Base-by-base conservation (phyloP, 2,797 vertebrate genomes). In the Ctenopoma multispine region DNA sequence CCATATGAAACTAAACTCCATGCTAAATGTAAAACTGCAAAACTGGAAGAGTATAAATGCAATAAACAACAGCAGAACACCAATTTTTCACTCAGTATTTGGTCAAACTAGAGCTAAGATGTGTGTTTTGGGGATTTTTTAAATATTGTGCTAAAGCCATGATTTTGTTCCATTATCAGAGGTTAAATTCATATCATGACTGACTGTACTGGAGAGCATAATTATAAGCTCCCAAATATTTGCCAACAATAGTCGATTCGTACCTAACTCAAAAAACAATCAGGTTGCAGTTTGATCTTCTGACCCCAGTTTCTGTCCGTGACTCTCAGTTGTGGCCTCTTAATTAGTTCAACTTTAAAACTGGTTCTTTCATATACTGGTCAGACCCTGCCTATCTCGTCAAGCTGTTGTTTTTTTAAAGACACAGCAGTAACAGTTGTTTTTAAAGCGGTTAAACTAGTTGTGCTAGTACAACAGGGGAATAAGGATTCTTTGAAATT, bases 311-410 rank as follows among this genome's bases (percentile, higher is more conserved):
- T 81, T 75, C 78, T 83, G 75, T 84, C 63, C 27, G 3, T 34
- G 20, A 76, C 53, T 84, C 69, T 81, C 63, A 57, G 57, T 80
- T 29, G n/a, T 15, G 36, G 49, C 65, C 71, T 72, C 64, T 20
- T 81, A 81, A 89, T 85, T 85, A 69, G 77, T 87, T 83, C 59
- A 78, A 74, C 71, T 14, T 72, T 29, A 88, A 83, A 90, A 88
- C 50, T 47, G 77, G 23, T 54, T 84, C 84, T 85, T 91, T 89
- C 75, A 83, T 64, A 38, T 38, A 9, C 40, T 1, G 4, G 56
- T 69, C 65, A 63, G 21, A 44, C 56, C 1, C 14, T 40, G 60
- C 21, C 27, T 13, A 53, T 62, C 79, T 69, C 81, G 74, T 55
- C 70, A 72, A 54, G 53, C 44, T 48, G 51, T 56, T 77, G 53